phyloP scores from a whole-genome alignment of 2,113 vertebrate genomes.

The Typhlomys cinereus region DNA sequence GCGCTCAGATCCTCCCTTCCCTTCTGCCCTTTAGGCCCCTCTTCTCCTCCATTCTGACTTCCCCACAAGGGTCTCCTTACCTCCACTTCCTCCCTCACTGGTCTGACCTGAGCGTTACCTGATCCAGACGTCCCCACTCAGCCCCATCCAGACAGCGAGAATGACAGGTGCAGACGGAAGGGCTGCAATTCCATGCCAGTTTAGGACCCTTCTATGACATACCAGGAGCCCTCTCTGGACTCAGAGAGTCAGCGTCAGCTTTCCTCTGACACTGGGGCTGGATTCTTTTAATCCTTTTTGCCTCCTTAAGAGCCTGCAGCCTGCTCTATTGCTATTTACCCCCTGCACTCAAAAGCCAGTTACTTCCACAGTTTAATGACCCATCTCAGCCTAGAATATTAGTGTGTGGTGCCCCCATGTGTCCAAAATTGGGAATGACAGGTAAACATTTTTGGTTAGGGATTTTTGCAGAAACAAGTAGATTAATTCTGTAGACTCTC shows the following conservation, averaged over 20 bases:
- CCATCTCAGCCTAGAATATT: not conserved
- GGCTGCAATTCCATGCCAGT: not conserved
- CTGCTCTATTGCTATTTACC: not conserved
- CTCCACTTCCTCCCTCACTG: not conserved
- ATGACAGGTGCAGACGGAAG: not conserved
- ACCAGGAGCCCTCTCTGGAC: not conserved
- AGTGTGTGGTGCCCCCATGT: conserved; percentile 61
- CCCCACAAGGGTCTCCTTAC: not conserved
- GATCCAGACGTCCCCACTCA: not conserved
- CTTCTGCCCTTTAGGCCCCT: not conserved
- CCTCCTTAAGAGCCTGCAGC: not conserved
- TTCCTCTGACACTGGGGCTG: not conserved
- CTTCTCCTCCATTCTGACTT: not conserved
- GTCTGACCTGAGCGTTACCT: not conserved
- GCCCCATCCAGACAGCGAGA: not conserved
- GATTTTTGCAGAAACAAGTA: not conserved
- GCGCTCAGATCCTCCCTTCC: not conserved
- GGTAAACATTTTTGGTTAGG: not conserved
- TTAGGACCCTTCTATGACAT: not conserved
- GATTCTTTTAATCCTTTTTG: conserved; percentile 28
- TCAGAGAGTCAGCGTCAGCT: not conserved
- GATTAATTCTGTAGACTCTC: not conserved
- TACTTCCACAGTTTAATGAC: not conserved
- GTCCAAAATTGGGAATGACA: not conserved
- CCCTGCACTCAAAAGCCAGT: not conserved